These are phyloP conservation scores for Fragum sueziense DNA, from an alignment of 2,888 invertebrate species.

Conservation along the genomic window DNA sequence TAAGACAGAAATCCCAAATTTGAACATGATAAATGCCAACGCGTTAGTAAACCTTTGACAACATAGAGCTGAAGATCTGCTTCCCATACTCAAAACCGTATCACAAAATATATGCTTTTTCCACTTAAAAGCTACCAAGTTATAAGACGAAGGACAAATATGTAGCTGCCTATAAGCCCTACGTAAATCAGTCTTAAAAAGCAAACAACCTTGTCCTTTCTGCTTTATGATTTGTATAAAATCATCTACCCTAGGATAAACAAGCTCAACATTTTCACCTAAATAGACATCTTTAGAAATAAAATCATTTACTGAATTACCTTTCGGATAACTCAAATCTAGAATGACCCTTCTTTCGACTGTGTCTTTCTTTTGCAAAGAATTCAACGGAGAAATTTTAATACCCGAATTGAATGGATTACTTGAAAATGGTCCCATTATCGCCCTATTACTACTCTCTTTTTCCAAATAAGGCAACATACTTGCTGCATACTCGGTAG, in stretches of 20 bases:
- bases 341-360: not conserved
- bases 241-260: slow-evolving; percentile 11
- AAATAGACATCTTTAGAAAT: slow-evolving; percentile 4
- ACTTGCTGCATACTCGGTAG: not conserved
- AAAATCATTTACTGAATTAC: not conserved
- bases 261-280: not conserved
- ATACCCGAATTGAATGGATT: slow-evolving; percentile 3
- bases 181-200: slow-evolving; percentile 2
- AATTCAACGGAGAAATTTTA: no score
- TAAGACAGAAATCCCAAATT: slow-evolving; percentile 2
- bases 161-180: slow-evolving; percentile 4
- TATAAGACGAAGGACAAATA: not conserved
- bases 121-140: slow-evolving; percentile 6
- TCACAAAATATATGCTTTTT: slow-evolving; percentile 9
- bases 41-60: slow-evolving; percentile 13
- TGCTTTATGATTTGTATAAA: slow-evolving; percentile 2
- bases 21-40: slow-evolving; percentile 3
- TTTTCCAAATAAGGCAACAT: slow-evolving; percentile 3
- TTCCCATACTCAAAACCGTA: slow-evolving; percentile 5
- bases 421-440: not conserved
- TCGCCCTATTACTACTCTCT: slow-evolving; percentile 6
- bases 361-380: slow-evolving; percentile 8
- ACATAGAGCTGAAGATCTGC: not conserved
- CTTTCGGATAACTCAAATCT: slow-evolving; percentile 4
- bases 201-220: not conserved